Conservation (phyloP, 1,140 invertebrate genomes). For the Drosophila triauraria region DNA sequence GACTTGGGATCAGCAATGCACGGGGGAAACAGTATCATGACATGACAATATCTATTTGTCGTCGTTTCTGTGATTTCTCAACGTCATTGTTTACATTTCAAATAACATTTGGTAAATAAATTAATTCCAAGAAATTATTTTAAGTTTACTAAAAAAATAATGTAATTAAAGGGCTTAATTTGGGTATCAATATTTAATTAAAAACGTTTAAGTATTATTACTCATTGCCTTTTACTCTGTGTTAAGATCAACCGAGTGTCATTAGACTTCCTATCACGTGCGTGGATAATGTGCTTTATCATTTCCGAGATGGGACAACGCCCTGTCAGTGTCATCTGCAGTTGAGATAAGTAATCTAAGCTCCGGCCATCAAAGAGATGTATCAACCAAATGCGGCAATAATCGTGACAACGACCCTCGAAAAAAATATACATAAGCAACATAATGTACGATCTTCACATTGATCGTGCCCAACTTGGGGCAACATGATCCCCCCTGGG, state of each 20-base stretch:
- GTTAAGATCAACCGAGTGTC: background rate
- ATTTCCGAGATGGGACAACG: constrained; percentile 1
- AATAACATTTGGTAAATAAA: constrained; percentile 2
- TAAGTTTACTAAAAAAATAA: background rate
- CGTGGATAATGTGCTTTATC: constrained; percentile 2
- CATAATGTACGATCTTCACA: constrained; percentile 44
- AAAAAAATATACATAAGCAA: constrained; percentile 13
- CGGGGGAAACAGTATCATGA: background rate
- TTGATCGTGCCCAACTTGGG: constrained; percentile 33
- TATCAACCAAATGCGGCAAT: constrained; percentile 19
- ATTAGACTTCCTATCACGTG: constrained; percentile 11
- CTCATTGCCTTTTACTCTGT: background rate
- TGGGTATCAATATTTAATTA: background rate
- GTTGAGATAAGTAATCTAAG: constrained; percentile 19
- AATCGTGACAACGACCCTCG: constrained; percentile 43
- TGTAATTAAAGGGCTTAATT: background rate
- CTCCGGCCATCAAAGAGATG: constrained; percentile 35
- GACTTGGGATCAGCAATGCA: constrained; percentile 28
- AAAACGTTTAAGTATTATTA: background rate
- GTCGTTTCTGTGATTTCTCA: constrained; percentile 2
- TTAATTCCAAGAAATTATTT: background rate
- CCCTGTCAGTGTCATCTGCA: constrained; percentile 20
- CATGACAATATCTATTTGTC: constrained; percentile 24
- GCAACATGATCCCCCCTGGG: constrained; percentile 5
- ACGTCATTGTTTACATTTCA: constrained; percentile 24